Percentiles rank a stretch among this genome's conserved stretches.
Evolutionary conservation across 2,797 vertebrate genomes (phyloP).

Genomic region (Podargus strigoides): DNA sequence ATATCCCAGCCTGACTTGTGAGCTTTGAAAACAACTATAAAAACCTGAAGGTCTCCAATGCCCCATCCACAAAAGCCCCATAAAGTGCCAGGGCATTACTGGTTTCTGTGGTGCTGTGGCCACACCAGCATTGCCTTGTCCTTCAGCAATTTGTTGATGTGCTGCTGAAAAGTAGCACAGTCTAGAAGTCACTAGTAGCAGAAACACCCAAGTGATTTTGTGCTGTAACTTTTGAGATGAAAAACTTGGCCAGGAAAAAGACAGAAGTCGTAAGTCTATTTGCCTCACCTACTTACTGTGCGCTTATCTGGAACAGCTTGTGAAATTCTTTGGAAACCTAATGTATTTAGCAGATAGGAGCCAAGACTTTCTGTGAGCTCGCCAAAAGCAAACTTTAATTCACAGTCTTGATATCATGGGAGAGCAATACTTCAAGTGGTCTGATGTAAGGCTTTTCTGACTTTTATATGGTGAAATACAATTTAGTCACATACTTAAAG

Average conservation of each 20-base stretch:
- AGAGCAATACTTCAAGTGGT: not conserved
- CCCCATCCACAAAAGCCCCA: not conserved
- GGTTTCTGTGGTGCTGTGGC: not conserved
- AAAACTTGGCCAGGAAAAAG: not conserved
- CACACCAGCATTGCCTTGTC: accelerated
- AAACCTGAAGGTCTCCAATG: accelerated
- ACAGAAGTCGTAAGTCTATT: conserved; percentile 44
- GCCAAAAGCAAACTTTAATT: conserved; percentile 10
- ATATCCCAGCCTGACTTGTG: not conserved
- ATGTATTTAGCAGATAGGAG: conserved; percentile 17
- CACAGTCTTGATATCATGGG: not conserved
- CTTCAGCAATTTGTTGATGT: not conserved
- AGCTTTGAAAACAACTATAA: not conserved
- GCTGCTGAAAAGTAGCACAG: not conserved
- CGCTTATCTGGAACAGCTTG: conserved; percentile 43
- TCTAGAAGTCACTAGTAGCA: not conserved
- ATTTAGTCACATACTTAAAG: not conserved
- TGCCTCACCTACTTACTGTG: conserved; percentile 47
- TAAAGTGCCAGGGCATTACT: not conserved
- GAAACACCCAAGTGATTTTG: conserved; percentile 38
- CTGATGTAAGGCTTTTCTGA: conserved; percentile 24
- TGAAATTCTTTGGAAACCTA: conserved; percentile 42
- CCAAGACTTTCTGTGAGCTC: not conserved
- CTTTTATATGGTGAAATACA: not conserved
- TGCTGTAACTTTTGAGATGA: conserved; percentile 2